Evolutionary conservation across 2,888 invertebrate genomes (phyloP).

Genomic region (Volucella inflata): DNA sequence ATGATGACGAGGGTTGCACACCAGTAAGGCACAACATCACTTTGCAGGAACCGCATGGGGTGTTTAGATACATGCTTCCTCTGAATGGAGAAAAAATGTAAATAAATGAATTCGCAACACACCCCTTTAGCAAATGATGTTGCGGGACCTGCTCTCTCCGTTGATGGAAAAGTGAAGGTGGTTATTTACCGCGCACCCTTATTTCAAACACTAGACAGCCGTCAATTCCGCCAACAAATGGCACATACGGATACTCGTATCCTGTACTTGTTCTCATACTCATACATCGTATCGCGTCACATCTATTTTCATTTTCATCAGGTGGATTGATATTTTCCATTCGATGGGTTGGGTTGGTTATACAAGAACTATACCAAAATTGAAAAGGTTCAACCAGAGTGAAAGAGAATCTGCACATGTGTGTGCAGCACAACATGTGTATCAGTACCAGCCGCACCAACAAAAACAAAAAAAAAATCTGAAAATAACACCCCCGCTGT

Average conservation of each 20-base stretch:
- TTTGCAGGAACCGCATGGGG: conserved; percentile 39
- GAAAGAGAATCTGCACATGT: conserved; percentile 45
- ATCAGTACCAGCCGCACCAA: conserved; percentile 51
- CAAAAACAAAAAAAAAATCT: neutral
- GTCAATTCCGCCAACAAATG: conserved; percentile 74
- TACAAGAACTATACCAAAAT: conserved; percentile 50
- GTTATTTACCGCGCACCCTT: conserved; percentile 73
- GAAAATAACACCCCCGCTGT: conserved; percentile 55
- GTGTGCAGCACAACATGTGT: conserved; percentile 58
- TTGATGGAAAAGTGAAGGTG: conserved; percentile 35
- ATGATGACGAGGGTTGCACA: conserved; percentile 64
- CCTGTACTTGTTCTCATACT: conserved; percentile 23
- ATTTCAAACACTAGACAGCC: conserved; percentile 71
- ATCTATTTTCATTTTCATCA: conserved; percentile 78
- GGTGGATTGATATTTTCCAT: conserved; percentile 77
- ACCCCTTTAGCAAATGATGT: conserved; percentile 65
- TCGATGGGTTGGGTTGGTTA: conserved; percentile 58
- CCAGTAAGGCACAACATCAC: conserved; percentile 30
- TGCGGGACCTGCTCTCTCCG: conserved; percentile 43
- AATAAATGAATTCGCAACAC: conserved; percentile 69
- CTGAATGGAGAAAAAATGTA: conserved; percentile 64
- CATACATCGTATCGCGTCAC: conserved; percentile 75
- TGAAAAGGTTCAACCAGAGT: conserved; percentile 65
- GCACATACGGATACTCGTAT: conserved; percentile 16
- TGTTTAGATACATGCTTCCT: conserved; percentile 48